These are phyloP conservation scores for Muscina levida DNA, from an alignment of 2,888 invertebrate genomes.

Conservation along the genomic window DNA sequence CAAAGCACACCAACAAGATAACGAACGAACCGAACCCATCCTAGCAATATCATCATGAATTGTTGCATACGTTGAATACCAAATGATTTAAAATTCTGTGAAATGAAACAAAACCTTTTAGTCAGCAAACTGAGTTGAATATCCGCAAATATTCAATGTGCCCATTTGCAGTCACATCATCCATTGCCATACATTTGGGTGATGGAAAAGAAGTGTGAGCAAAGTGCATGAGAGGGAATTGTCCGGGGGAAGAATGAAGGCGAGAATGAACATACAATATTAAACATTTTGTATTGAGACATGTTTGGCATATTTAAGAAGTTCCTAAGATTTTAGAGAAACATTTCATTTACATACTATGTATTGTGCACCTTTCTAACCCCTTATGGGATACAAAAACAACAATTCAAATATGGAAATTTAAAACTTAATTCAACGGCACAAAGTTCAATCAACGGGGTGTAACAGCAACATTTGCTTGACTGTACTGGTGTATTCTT, in stretches of 20 bases:
- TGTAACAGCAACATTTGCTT: too few species aligned
- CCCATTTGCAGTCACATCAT: not conserved
- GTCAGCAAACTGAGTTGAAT: not conserved
- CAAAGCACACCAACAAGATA: not conserved
- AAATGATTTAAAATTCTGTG: not conserved
- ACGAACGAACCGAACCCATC: not conserved
- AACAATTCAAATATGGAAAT: too few species aligned
- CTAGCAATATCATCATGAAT: not conserved
- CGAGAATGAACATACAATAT: not conserved
- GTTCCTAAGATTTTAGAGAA: slow-evolving; percentile 1
- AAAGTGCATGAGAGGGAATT: not conserved
- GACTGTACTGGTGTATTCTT: too few species aligned
- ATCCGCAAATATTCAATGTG: not conserved
- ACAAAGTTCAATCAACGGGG: too few species aligned
- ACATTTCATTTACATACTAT: slow-evolving; percentile 4
- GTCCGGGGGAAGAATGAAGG: too few species aligned
- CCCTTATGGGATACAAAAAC: too few species aligned
- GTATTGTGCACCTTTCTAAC: not conserved
- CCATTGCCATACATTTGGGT: not conserved
- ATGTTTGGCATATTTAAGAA: slow-evolving; percentile 58
- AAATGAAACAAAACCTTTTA: not conserved
- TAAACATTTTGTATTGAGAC: slow-evolving; percentile 31
- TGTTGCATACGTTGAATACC: not conserved
- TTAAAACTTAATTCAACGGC: too few species aligned
- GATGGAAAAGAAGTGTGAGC: too few species aligned